phyloP scores from a whole-genome alignment of 2,888 invertebrate genomes.

The Argyresthia goedartella region DNA sequence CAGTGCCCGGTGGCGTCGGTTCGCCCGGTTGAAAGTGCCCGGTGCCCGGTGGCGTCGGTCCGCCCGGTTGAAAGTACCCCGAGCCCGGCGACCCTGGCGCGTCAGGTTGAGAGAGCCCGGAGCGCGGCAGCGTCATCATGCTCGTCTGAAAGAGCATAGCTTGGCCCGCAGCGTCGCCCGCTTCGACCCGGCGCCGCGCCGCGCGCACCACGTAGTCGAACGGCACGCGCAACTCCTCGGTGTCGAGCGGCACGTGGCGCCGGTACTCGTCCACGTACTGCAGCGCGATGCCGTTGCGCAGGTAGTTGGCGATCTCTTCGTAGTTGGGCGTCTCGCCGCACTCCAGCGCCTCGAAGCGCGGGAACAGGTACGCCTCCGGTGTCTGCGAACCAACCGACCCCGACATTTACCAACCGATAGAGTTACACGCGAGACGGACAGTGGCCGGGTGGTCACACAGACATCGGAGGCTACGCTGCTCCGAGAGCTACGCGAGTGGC shows the following conservation, averaged over 20 bases:
- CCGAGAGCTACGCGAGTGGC: no score
- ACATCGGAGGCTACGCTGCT: background rate
- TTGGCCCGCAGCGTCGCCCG: background rate
- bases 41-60: no score
- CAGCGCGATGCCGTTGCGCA: slow-evolving; percentile 52
- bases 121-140: background rate
- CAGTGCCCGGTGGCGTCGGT: no score
- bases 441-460: background rate
- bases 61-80: no score
- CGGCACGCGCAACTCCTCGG: slow-evolving; percentile 17
- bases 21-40: no score
- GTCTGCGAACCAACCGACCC: slow-evolving; percentile 38
- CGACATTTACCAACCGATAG: background rate
- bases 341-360: slow-evolving; percentile 67
- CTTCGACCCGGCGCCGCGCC: no score
- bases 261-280: slow-evolving; percentile 52
- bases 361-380: slow-evolving; percentile 57
- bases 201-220: slow-evolving; percentile 4
- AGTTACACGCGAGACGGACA: background rate
- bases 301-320: slow-evolving; percentile 44
- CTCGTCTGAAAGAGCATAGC: no score
- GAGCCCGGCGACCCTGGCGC: background rate
- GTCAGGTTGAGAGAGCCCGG: background rate
- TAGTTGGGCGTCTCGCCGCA: slow-evolving; percentile 50
- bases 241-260: slow-evolving; percentile 38